Percentiles rank a stretch among this genome's conserved stretches.
Evolutionary conservation across 2,113 vertebrate genomes (phyloP).

Genomic region (Tetrax tetrax): DNA sequence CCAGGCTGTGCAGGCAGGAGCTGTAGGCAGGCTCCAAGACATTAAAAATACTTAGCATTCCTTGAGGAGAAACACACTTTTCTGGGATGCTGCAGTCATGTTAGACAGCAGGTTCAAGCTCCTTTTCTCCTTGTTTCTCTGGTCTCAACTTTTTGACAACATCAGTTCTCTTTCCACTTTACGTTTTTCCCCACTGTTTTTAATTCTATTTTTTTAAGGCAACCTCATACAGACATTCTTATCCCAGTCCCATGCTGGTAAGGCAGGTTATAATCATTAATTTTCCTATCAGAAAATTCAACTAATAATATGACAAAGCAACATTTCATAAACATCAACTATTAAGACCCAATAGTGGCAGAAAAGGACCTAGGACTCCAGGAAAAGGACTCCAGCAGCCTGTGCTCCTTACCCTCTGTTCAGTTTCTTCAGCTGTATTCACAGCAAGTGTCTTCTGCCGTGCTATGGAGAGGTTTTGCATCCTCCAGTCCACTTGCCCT

Average conservation of each 20-base stretch:
- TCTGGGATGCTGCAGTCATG: background rate
- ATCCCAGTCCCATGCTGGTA: background rate
- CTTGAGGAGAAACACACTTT: background rate
- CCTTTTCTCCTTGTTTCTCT: background rate
- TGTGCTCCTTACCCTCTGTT: background rate
- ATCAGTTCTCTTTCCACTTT: background rate
- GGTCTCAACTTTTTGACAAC: background rate
- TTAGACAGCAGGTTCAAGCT: background rate
- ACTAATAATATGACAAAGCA: background rate
- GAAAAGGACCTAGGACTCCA: background rate
- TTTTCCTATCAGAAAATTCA: background rate
- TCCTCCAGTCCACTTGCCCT: background rate
- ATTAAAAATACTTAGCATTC: background rate
- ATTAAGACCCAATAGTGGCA: background rate
- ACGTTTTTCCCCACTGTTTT: background rate
- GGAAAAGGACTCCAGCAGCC: background rate
- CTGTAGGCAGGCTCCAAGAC: background rate
- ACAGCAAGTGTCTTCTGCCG: background rate
- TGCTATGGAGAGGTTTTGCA: background rate
- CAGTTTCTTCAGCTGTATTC: background rate
- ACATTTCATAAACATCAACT: background rate
- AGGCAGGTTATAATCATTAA: background rate
- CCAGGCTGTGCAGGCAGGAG: background rate
- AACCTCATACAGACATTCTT: background rate
- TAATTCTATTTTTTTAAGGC: background rate